Base-by-base conservation (phyloP, 1,140 invertebrate genomes). In the Conopomorpha cramerella region DNA sequence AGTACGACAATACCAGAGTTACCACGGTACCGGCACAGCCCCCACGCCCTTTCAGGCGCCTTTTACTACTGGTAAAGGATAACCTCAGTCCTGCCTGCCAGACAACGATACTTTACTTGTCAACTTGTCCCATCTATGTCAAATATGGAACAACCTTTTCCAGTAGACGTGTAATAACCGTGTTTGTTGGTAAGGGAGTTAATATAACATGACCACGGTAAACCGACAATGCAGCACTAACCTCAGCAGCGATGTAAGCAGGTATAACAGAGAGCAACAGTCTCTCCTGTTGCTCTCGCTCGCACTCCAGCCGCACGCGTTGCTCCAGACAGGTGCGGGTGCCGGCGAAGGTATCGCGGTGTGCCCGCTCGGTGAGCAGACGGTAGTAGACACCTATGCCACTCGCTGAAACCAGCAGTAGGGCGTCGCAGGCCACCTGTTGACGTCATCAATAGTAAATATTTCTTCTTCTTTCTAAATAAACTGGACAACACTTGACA, bases 181-280 rank as follows among this genome's bases (percentile, higher is more conserved):
- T n/a, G n/a, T n/a, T n/a, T n/a, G n/a, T n/a, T n/a, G n/a, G n/a
- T n/a, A n/a, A n/a, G n/a, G n/a, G 19, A 23, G 19, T 6, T 10
- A 23, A 10, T 10, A 10, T 23, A 10, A 23, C 12, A 14, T 14
- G 8, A 12, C n/a, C 8, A 15, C 3, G 12, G 12, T 15, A 15
- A 12, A 7, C 29, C 15, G 11, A 14, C 12, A 13, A 8, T 15
- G n/a, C 29, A 34, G 11, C 16, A 66, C 81, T 83, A 60, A 91
- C 90, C 85, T 93, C 90, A 0, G 90, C 90, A 6, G 93, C 91
- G 30, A 96, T 92, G 55, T 95, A 95, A 3, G 92, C 93, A 0
- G 94, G 94, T 50, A 96, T 95, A 35, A 96, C 94, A 45, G 92
- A 95, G 7, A 95, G 82, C 25, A 97, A 71, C 27, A 96, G 78